A percentile compares a stretch with the other conserved stretches of the same genome.
phyloP scores from a whole-genome alignment of 2,113 vertebrate species.

The Globicephala melas region DNA sequence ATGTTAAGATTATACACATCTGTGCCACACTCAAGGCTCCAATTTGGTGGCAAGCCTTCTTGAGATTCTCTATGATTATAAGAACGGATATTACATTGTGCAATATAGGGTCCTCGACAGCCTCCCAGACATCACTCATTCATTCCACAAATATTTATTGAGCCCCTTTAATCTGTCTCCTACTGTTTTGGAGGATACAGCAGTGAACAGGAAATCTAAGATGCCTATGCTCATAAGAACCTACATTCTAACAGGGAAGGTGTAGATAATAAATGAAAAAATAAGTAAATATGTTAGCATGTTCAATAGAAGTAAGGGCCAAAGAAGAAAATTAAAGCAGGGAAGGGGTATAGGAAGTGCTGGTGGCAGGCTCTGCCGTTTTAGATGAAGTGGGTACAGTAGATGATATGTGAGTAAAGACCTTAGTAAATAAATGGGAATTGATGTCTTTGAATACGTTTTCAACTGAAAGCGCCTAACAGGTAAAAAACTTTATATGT shows the following conservation, averaged over 20 bases:
- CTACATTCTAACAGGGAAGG: neutral
- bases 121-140: neutral
- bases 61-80: neutral
- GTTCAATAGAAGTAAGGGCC: neutral
- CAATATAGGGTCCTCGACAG: neutral
- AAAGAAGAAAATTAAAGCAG: slow-evolving; percentile 11
- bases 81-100: neutral
- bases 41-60: neutral
- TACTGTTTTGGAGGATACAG: neutral
- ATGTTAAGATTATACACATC: neutral
- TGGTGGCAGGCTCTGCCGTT: neutral
- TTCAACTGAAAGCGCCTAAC: neutral
- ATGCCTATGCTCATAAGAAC: neutral
- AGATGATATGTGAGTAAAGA: neutral
- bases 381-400: neutral
- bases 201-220: neutral
- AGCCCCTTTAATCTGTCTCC: neutral
- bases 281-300: neutral
- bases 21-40: neutral
- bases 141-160: neutral
- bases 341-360: neutral
- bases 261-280: neutral
- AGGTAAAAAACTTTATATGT: neutral
- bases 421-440: neutral
- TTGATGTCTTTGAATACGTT: neutral